A percentile compares a stretch with the other conserved stretches of the same genome.
phyloP scores from a whole-genome alignment of 2,113 vertebrate species.

The Tricholaema leucomelas region DNA sequence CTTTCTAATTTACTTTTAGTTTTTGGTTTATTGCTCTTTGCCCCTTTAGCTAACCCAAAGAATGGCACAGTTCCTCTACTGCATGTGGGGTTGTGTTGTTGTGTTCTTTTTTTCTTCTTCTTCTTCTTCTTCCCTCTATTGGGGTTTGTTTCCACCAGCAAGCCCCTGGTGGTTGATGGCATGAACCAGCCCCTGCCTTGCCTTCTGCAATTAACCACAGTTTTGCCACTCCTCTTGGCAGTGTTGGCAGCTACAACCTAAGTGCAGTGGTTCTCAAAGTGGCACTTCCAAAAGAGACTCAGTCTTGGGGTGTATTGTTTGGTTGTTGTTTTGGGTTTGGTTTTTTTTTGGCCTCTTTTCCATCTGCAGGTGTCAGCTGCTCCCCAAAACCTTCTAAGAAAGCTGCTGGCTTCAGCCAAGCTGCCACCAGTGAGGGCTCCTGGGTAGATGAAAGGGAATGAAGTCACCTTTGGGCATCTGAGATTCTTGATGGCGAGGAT shows the following conservation, averaged over 20 bases:
- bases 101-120: no score
- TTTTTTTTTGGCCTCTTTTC: neutral
- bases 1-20: neutral
- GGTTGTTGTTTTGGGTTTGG: no score
- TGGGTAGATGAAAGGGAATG: neutral
- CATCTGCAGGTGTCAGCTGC: neutral
- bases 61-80: slow-evolving; percentile 49
- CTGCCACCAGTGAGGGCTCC: neutral
- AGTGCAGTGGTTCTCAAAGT: slow-evolving; percentile 55
- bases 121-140: neutral
- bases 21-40: slow-evolving; percentile 11
- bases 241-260: slow-evolving; percentile 50
- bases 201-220: slow-evolving; percentile 45
- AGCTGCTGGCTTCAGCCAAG: neutral
- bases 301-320: neutral
- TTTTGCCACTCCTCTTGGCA: slow-evolving; percentile 65
- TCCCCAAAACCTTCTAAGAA: neutral
- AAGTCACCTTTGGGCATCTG: neutral
- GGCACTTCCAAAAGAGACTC: neutral
- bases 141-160: neutral
- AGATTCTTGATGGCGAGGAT: no score
- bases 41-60: slow-evolving; percentile 28
- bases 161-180: slow-evolving; percentile 47
- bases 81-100: slow-evolving; percentile 15
- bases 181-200: slow-evolving; percentile 27